These are phyloP conservation scores for Cebus imitator DNA, from an alignment of 2,113 vertebrate species.

Conservation along the genomic window DNA sequence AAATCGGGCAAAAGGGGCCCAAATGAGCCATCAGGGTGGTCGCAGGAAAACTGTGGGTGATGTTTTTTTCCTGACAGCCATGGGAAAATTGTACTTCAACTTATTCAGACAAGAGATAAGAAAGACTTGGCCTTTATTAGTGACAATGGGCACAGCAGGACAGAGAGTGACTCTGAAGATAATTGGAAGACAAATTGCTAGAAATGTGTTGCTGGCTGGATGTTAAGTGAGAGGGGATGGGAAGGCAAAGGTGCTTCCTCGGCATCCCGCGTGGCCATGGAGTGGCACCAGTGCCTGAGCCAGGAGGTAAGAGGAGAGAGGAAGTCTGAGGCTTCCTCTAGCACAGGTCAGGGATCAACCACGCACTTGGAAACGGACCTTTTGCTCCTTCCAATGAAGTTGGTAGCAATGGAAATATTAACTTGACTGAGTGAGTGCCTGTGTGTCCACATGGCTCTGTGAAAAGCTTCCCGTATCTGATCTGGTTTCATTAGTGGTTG, in stretches of 20 bases:
- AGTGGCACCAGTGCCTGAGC: fast-evolving
- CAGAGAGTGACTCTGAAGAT: fast-evolving
- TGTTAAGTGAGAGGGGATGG: background rate
- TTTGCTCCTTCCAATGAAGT: no score
- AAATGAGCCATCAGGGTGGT: fast-evolving
- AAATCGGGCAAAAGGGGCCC: fast-evolving
- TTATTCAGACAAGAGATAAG: background rate
- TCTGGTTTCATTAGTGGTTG: background rate
- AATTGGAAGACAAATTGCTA: fast-evolving
- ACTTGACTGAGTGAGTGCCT: fast-evolving
- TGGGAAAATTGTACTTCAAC: background rate
- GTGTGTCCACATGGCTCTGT: fast-evolving
- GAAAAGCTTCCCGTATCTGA: fast-evolving
- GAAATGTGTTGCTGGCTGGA: fast-evolving
- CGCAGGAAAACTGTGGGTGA: fast-evolving
- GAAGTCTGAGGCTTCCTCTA: background rate
- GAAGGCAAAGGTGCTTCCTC: fast-evolving
- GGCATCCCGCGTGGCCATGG: fast-evolving
- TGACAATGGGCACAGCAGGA: fast-evolving
- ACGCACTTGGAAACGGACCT: background rate
- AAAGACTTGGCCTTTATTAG: fast-evolving
- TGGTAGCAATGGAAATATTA: background rate
- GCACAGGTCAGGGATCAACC: background rate
- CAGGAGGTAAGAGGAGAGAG: background rate
- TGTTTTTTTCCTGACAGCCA: background rate